Evolutionary conservation across 2,113 vertebrate species (phyloP).

Genomic region (Eira barbara): DNA sequence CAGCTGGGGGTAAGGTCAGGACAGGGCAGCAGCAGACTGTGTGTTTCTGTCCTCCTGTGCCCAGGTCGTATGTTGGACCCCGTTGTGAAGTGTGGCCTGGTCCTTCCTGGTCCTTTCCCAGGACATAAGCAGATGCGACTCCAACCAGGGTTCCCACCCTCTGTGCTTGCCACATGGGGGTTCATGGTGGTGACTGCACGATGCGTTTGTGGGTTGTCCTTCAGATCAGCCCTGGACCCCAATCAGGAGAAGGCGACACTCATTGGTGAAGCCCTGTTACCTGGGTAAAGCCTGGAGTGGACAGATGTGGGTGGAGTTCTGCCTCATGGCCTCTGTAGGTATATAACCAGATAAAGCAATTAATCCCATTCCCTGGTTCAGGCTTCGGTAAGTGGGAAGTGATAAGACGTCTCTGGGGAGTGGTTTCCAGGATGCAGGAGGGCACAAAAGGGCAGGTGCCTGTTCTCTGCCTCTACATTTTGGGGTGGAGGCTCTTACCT

Average conservation of each 20-base stretch:
- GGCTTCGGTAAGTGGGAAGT: background rate
- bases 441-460: background rate
- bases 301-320: background rate
- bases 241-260: background rate
- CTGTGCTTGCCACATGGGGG: background rate
- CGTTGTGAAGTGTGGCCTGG: background rate
- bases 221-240: background rate
- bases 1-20: background rate
- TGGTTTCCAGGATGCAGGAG: background rate
- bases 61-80: background rate
- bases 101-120: background rate
- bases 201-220: accelerated
- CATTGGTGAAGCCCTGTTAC: background rate
- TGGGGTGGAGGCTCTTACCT: background rate
- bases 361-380: background rate
- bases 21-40: background rate
- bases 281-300: background rate
- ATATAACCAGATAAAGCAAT: background rate
- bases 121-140: background rate
- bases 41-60: background rate
- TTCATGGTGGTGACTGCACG: background rate
- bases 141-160: background rate
- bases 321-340: background rate
- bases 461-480: background rate
- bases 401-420: background rate